Evolutionary conservation across 2,888 invertebrate genomes (phyloP).

Genomic region (Eupithecia exiguata): DNA sequence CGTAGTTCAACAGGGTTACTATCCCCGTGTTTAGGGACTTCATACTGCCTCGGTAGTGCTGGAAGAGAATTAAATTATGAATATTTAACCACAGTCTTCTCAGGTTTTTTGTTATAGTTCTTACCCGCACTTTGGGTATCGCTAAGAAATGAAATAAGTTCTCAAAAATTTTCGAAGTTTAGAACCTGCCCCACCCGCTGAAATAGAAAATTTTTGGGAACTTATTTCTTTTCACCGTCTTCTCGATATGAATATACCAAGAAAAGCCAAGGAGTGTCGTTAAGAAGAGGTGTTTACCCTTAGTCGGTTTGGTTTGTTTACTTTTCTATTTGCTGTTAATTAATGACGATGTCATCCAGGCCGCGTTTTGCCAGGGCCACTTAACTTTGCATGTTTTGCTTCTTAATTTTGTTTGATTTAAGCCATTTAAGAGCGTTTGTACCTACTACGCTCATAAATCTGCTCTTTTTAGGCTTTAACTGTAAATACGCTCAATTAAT

Average conservation of each 20-base stretch:
- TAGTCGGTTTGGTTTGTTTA: neutral
- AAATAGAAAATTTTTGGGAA: no score
- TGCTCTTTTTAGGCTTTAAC: neutral
- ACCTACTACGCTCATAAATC: neutral
- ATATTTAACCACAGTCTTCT: neutral
- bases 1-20: slow-evolving; percentile 98
- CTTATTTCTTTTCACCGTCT: no score
- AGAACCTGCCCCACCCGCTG: no score
- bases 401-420: neutral
- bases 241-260: neutral
- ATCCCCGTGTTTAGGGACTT: slow-evolving; percentile 99
- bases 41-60: slow-evolving; percentile 96
- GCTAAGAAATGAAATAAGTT: no score
- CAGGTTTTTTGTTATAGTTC: no score
- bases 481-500: neutral
- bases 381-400: neutral
- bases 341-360: neutral
- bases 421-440: no score
- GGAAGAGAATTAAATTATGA: slow-evolving; percentile 56
- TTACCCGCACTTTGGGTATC: no score
- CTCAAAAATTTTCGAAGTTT: no score
- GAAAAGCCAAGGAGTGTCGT: neutral
- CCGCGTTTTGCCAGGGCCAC: neutral
- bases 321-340: neutral
- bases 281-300: neutral